Evolutionary conservation across 2,888 invertebrate species (phyloP).

Genomic region (Ophioninae sp.): DNA sequence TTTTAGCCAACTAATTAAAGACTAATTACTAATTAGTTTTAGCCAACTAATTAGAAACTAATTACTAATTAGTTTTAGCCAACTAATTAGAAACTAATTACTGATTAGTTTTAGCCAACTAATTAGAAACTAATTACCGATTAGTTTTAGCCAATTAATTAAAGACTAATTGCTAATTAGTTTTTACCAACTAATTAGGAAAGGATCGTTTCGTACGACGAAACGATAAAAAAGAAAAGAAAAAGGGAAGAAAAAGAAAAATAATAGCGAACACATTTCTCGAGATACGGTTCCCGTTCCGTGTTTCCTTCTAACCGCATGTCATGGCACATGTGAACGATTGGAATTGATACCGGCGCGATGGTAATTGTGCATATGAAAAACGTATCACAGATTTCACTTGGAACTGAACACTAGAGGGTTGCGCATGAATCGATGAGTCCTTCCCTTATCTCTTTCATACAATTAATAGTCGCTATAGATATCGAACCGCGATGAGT

Average conservation of each 20-base stretch:
- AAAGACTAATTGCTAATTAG: no score
- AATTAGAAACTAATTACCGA: no score
- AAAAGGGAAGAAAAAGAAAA: no score
- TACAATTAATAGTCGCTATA: neutral
- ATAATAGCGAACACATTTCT: neutral
- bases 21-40: no score
- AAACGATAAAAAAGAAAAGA: neutral
- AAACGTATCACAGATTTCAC: constrained; percentile 76
- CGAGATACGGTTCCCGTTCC: neutral
- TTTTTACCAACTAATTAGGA: no score
- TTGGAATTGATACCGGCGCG: constrained; percentile 3
- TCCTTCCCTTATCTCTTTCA: constrained; percentile 12
- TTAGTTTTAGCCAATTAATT: no score
- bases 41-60: no score
- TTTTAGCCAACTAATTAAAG: no score
- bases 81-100: no score
- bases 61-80: no score
- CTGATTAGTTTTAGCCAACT: no score
- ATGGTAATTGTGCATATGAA: constrained; percentile 63
- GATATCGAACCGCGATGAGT: no score
- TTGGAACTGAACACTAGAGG: constrained; percentile 72
- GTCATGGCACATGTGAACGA: constrained; percentile 26
- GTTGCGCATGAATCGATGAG: constrained; percentile 49
- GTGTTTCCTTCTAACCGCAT: neutral
- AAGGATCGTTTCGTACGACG: neutral